Base-by-base conservation (phyloP, 1,140 invertebrate species). In the Ridgeia piscesae region DNA sequence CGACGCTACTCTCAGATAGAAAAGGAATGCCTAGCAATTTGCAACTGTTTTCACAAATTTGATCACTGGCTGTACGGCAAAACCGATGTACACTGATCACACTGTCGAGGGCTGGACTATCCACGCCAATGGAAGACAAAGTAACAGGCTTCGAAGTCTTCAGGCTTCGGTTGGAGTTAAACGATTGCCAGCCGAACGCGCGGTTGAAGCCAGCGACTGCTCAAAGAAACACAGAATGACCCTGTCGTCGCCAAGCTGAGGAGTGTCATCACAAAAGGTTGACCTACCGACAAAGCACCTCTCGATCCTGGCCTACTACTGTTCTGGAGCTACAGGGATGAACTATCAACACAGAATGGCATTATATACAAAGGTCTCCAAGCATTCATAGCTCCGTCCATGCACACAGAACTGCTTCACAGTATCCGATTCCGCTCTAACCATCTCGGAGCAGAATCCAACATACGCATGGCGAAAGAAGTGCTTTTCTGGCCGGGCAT, bases 1-100 rank as follows among this genome's bases (percentile, higher is more conserved):
- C n/a, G 94, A 77, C 96, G 96, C 88, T 96, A 96, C 92, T 95
- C 94, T 31, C 95, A 96, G 93, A 95, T 96, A 2, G 96, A 97
- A 92, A 95, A 95, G 92, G 96, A 97, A 94, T 94, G 96, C 6
- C 94, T 96, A 1, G 96, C 96, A 2, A 96, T 96, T 89, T 89
- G 89, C 89, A 89, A 27, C 89, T 89, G 34, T 89, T 89, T 89
- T 27, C 89, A 89, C 0, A 8, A 89, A 89, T 89, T 89, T 89
- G 89, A 89, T 89, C 89, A 89, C 89, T 89, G 89, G n/a, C n/a
- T n/a, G n/a, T n/a, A n/a, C n/a, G n/a, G 89, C 89, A 33, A 34
- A 33, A 89, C 27, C 0, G 8, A 50, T 50, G 34, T 34, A 89
- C n/a, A 89, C 34, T 27, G 89, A 91, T 48, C 91, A 91, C 35